A percentile compares a stretch with the other conserved stretches of the same genome.
phyloP scores from a whole-genome alignment of 2,113 vertebrate genomes.

The Otus sunia region DNA sequence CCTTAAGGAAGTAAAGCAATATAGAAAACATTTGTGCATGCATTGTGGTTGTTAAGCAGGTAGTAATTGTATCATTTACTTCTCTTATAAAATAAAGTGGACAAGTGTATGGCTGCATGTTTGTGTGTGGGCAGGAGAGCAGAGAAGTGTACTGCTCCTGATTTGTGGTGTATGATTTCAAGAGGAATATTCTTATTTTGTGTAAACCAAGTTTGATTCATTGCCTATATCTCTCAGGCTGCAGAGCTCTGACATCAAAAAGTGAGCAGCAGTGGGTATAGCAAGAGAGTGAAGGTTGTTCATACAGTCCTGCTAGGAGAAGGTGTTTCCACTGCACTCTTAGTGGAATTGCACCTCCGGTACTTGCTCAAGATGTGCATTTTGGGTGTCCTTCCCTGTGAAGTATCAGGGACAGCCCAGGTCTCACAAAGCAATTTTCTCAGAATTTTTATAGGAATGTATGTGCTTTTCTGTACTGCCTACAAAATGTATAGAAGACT shows the following conservation, averaged over 20 bases:
- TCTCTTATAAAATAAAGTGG: not conserved
- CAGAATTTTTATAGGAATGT: not conserved
- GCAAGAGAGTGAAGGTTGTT: not conserved
- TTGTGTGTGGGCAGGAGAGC: not conserved
- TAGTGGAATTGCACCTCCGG: not conserved
- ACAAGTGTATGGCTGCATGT: rapidly evolving
- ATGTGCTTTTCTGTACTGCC: not conserved
- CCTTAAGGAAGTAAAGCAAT: not conserved
- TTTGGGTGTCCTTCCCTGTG: not conserved
- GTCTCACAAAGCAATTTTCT: not conserved
- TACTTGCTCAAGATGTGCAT: not conserved
- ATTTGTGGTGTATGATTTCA: not conserved
- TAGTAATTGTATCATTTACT: not conserved
- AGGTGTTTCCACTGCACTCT: not conserved
- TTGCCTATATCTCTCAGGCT: not conserved
- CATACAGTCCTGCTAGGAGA: not conserved
- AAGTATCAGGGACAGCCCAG: not conserved
- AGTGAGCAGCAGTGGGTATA: not conserved
- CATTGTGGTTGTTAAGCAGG: not conserved
- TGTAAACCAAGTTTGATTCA: not conserved
- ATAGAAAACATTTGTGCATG: not conserved
- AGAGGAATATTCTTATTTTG: not conserved
- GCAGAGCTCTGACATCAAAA: not conserved
- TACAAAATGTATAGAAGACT: not conserved
- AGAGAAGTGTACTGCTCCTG: not conserved